phyloP scores from a whole-genome alignment of 2,797 vertebrate genomes.

The Amazona finschi region DNA sequence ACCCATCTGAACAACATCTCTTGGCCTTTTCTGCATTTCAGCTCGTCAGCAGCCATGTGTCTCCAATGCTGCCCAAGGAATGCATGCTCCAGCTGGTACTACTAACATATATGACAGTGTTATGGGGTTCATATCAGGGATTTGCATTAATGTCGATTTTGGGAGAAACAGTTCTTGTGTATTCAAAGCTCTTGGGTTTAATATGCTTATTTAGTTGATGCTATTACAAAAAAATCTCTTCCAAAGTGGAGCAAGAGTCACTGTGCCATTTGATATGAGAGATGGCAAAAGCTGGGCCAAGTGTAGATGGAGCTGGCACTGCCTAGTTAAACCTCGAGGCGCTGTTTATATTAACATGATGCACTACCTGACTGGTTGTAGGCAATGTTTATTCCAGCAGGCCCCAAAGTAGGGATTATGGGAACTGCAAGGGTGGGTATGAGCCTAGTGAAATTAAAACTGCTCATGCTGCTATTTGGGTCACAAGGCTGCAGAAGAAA shows the following conservation, averaged over 20 bases:
- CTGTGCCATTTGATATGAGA: not conserved
- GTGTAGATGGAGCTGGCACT: not conserved
- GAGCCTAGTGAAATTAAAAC: not conserved
- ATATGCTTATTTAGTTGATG: not conserved
- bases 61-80: not conserved
- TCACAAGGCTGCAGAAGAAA: slow-evolving; percentile 16
- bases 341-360: not conserved
- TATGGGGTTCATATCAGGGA: not conserved
- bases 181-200: not conserved
- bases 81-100: rapidly evolving
- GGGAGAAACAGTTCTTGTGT: not conserved
- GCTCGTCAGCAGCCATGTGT: rapidly evolving
- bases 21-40: not conserved
- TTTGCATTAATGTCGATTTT: not conserved
- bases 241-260: not conserved
- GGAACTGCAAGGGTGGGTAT: not conserved
- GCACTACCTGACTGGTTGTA: not conserved
- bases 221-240: not conserved
- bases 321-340: not conserved
- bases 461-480: not conserved
- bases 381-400: slow-evolving; percentile 20
- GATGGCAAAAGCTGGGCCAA: not conserved
- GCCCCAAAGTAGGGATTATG: not conserved
- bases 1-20: not conserved
- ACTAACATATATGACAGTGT: not conserved